Evolutionary conservation across 2,113 vertebrate genomes (phyloP).

Genomic region (Lampris megalopsis): DNA sequence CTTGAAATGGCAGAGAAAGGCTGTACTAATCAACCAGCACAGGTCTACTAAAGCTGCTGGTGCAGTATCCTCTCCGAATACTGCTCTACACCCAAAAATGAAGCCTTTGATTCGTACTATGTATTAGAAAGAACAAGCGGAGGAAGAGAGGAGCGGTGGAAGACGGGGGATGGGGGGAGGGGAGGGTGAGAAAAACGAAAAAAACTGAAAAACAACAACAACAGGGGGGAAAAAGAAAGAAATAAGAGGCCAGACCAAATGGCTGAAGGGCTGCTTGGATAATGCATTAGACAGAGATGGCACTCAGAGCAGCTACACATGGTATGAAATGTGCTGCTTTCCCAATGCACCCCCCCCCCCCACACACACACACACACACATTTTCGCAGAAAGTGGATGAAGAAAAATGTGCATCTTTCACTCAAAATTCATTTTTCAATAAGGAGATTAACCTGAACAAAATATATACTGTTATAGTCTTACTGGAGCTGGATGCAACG

Average conservation of each 20-base stretch:
- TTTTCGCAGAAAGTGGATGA: conserved; percentile 36
- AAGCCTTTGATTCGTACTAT: conserved; percentile 66
- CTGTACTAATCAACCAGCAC: conserved; percentile 15
- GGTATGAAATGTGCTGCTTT: conserved; percentile 65
- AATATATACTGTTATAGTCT: neutral
- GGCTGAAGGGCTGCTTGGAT: conserved; percentile 81
- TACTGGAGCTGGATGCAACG: neutral
- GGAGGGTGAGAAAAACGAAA: conserved; percentile 53
- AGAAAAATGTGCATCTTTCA: conserved; percentile 6
- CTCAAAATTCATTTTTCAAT: neutral
- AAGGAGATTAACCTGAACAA: neutral
- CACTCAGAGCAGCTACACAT: conserved; percentile 74
- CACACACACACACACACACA: conserved; percentile 9
- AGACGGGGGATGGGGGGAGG: conserved; percentile 36
- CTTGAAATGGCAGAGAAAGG: conserved; percentile 21
- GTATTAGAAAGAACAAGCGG: conserved; percentile 57
- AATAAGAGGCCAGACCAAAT: conserved; percentile 76
- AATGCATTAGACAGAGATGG: conserved; percentile 81
- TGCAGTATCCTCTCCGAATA: conserved; percentile 33
- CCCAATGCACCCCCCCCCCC: conserved; percentile 59
- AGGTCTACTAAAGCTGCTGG: conserved; percentile 23
- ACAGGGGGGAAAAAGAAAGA: conserved; percentile 15
- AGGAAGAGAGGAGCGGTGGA: conserved; percentile 41
- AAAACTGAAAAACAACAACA: conserved; percentile 51
- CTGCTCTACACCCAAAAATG: conserved; percentile 46